Base-by-base conservation (phyloP, 1,140 invertebrate species). In the Leptoteleia sp. region DNA sequence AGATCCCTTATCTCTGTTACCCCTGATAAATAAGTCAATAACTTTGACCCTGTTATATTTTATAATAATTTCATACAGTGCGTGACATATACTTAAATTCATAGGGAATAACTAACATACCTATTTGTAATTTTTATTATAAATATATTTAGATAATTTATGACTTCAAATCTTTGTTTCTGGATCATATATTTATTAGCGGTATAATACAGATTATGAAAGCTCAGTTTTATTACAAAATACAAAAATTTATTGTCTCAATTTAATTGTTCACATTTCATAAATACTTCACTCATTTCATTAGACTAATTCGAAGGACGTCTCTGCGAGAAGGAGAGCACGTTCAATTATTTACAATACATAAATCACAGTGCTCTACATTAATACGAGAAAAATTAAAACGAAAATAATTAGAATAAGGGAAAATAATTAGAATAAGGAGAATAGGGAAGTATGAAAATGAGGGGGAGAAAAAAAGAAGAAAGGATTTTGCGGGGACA, bases 201-300 rank as follows among this genome's bases (percentile, higher is more conserved):
- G 19, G 2, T 22, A 3, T 22, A n/a, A n/a, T n/a, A n/a, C n/a
- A n/a, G n/a, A n/a, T n/a, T n/a, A 22, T 22, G 19, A 22, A 22
- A 22, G 2, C 19, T 22, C 19, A 5, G 19, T 22, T 3, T 2
- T 22, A 22, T 22, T 22, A 22, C 19, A 22, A 35, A 35, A 35
- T 15, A 9, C 11, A 33, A 16, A 22, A 37, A 12, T 55, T 6
- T 42, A 40, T 55, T 29, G 25, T 13, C 15, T 47, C 11, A 11
- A 6, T 50, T 33, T 33, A 50, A 50, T 50, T 50, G 29, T 50
- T 50, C 17, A 17, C 27, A 13, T 55, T 17, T 42, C 52, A 16
- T 43, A 13, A 45, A 29, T 16, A 40, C 1, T 19, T 3, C 40
- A 29, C 11, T 17, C n/a, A 29, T n/a, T n/a, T 37, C n/a, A 48